These are phyloP conservation scores for Drosophila ogumai DNA, from an alignment of 1,140 invertebrate genomes.

Conservation along the genomic window DNA sequence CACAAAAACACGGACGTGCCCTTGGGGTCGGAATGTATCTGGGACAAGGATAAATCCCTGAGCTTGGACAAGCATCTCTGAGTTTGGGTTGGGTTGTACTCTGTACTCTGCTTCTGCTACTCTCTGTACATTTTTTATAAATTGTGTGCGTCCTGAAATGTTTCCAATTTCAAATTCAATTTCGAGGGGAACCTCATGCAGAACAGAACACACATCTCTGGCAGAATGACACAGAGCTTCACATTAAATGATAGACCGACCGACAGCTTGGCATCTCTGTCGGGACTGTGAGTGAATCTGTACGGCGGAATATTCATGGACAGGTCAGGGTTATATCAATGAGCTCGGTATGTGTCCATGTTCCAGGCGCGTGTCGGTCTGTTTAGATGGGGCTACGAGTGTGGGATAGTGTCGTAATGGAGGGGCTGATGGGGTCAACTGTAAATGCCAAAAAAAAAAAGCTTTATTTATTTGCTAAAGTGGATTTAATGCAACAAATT, in stretches of 20 bases:
- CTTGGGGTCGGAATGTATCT: slow-evolving; percentile 11
- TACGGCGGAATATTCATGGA: slow-evolving; percentile 12
- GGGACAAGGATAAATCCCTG: slow-evolving; percentile 19
- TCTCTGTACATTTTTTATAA: slow-evolving; percentile 16
- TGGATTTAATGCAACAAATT: neutral
- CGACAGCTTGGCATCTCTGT: slow-evolving; percentile 15
- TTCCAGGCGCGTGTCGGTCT: slow-evolving; percentile 7
- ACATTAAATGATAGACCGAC: slow-evolving; percentile 4
- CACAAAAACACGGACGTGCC: slow-evolving; percentile 1
- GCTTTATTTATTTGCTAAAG: neutral
- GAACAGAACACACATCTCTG: neutral
- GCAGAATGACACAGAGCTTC: slow-evolving; percentile 8
- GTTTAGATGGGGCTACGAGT: neutral
- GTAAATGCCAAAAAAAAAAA: neutral
- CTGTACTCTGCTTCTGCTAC: neutral
- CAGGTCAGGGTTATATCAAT: slow-evolving; percentile 20
- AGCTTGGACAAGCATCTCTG: slow-evolving; percentile 1
- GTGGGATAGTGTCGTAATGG: slow-evolving; percentile 7
- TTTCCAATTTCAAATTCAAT: slow-evolving; percentile 17
- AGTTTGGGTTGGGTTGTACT: neutral
- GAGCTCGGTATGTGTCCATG: neutral
- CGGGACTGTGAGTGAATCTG: slow-evolving; percentile 1
- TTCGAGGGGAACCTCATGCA: neutral
- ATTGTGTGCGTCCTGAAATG: slow-evolving; percentile 11
- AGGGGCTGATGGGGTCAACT: neutral